These are phyloP conservation scores for Hirudinaria manillensis DNA, from an alignment of 2,888 invertebrate species.

Conservation along the genomic window DNA sequence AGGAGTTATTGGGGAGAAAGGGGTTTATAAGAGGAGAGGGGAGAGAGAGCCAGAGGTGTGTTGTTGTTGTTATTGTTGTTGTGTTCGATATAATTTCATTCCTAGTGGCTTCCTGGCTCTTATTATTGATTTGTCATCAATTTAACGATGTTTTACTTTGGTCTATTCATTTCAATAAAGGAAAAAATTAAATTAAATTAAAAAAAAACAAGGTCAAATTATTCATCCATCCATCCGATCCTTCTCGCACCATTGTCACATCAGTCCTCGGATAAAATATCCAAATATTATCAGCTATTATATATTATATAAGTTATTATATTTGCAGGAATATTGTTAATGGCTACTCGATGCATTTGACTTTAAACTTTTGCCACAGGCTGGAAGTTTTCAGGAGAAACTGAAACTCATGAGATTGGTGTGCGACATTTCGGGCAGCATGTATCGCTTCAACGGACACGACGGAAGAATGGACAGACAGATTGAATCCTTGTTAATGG, in stretches of 20 bases:
- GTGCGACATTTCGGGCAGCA: constrained; percentile 89
- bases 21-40: constrained; percentile 76
- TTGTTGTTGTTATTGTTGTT: neutral
- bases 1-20: constrained; percentile 80
- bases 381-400: constrained; percentile 74
- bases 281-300: too few species aligned
- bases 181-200: too few species aligned
- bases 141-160: too few species aligned
- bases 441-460: constrained; percentile 94
- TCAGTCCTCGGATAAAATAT: too few species aligned
- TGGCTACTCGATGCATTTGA: neutral
- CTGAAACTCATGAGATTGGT: constrained; percentile 75
- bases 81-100: neutral
- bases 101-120: neutral
- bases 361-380: constrained; percentile 39
- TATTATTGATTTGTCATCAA: too few species aligned
- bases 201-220: too few species aligned
- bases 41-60: constrained; percentile 74
- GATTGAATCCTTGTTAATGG: constrained; percentile 63
- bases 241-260: neutral
- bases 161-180: too few species aligned
- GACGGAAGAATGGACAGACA: constrained; percentile 85
- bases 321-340: too few species aligned
- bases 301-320: too few species aligned
- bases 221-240: neutral